Percentiles rank a stretch among this genome's conserved stretches.
phyloP scores from a whole-genome alignment of 2,113 vertebrate genomes.

The Salvelinus fontinalis region DNA sequence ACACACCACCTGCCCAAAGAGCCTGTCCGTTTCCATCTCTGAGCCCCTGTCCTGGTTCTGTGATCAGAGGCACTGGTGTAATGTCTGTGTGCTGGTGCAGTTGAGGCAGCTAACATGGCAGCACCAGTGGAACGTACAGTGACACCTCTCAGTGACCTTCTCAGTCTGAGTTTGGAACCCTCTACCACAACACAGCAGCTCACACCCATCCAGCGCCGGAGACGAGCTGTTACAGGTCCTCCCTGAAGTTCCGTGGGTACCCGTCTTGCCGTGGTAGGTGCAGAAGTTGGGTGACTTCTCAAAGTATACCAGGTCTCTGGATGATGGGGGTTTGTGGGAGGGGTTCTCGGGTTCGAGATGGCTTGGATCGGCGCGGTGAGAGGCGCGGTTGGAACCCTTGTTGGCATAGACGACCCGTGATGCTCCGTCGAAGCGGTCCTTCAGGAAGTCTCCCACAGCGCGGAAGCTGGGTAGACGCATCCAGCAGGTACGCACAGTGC shows the following conservation, averaged over 20 bases:
- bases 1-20: no score
- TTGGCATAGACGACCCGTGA: slow-evolving; percentile 95
- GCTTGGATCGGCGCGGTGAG: slow-evolving; percentile 83
- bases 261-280: slow-evolving; percentile 88
- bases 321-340: slow-evolving; percentile 89
- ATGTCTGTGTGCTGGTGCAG: slow-evolving; percentile 91
- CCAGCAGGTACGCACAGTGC: slow-evolving; percentile 97
- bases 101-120: slow-evolving; percentile 99
- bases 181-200: slow-evolving; percentile 94
- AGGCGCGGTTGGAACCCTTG: slow-evolving; percentile 95
- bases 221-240: slow-evolving; percentile 95
- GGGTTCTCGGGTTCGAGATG: slow-evolving; percentile 94
- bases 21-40: background rate
- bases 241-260: slow-evolving; percentile 86
- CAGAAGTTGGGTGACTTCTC: slow-evolving; percentile 99
- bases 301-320: slow-evolving; percentile 93
- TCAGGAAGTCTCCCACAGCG: slow-evolving; percentile 90
- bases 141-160: slow-evolving; percentile 91
- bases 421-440: slow-evolving; percentile 95
- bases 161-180: slow-evolving; percentile 90
- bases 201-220: slow-evolving; percentile 91
- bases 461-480: slow-evolving; percentile 96
- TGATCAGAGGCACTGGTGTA: slow-evolving; percentile 93
- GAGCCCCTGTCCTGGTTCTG: slow-evolving; percentile 7
- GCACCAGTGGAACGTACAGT: slow-evolving; percentile 99